These are phyloP conservation scores for Myrmophylax atrothorax DNA, from an alignment of 2,113 vertebrate genomes.

Conservation along the genomic window DNA sequence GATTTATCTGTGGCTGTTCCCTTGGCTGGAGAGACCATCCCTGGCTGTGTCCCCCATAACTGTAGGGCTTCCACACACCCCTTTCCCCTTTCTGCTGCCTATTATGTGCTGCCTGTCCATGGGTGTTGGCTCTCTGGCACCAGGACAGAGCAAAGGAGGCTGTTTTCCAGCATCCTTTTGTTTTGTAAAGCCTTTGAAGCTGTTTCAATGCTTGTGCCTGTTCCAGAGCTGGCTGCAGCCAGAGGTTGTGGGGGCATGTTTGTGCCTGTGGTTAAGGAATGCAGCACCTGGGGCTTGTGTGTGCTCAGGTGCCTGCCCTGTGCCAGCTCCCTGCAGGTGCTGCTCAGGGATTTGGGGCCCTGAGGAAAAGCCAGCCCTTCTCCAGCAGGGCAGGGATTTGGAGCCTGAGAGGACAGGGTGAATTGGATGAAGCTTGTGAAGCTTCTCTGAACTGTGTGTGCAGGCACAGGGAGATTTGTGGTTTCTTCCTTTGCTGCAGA, in stretches of 20 bases:
- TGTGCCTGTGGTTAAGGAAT: not conserved
- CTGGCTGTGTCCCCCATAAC: accelerated
- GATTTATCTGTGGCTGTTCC: not conserved
- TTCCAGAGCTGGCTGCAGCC: not conserved
- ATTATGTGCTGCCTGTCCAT: not conserved
- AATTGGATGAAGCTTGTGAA: not conserved
- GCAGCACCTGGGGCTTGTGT: not conserved
- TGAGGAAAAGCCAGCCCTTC: not conserved
- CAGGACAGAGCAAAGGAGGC: not conserved
- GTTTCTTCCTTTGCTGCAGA: not conserved
- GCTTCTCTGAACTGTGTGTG: not conserved
- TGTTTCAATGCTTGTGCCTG: not conserved
- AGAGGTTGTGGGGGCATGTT: not conserved
- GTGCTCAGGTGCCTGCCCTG: not conserved
- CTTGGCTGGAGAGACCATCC: not conserved
- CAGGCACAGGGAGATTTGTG: not conserved
- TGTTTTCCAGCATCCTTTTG: not conserved
- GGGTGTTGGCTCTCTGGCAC: not conserved
- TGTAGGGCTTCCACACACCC: not conserved
- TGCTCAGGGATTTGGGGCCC: not conserved
- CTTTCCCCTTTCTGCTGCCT: not conserved
- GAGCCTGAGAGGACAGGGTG: not conserved
- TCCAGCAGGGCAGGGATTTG: not conserved
- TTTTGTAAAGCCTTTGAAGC: not conserved
- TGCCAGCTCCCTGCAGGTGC: not conserved